phyloP scores from a whole-genome alignment of 2,113 vertebrate species.

The Girardinichthys multiradiatus region DNA sequence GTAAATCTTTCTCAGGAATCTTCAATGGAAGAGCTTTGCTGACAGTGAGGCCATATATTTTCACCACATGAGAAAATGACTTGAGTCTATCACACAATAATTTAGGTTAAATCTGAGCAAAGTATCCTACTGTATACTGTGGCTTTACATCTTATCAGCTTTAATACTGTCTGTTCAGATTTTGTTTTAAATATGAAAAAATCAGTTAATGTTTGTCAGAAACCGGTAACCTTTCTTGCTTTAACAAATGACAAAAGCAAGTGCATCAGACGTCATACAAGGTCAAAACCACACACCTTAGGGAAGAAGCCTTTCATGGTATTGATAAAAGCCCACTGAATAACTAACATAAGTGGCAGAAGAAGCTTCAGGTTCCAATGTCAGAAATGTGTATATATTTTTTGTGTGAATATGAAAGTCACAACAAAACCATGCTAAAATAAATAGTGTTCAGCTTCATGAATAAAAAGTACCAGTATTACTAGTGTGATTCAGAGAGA shows the following conservation, averaged over 20 bases:
- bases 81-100: not conserved
- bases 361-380: not conserved
- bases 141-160: not conserved
- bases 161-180: not conserved
- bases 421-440: not conserved
- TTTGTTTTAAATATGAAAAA: not conserved
- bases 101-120: not conserved
- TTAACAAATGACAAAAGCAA: not conserved
- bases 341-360: not conserved
- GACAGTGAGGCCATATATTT: not conserved
- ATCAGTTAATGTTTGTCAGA: too few relatives aligned
- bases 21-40: not conserved
- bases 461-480: slow-evolving; percentile 2
- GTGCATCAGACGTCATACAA: not conserved
- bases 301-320: not conserved
- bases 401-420: slow-evolving; percentile 3
- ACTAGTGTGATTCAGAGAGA: not conserved
- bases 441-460: not conserved
- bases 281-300: not conserved
- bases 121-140: not conserved
- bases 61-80: not conserved
- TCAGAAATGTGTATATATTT: not conserved
- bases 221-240: not conserved
- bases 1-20: not conserved
- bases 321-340: slow-evolving; percentile 17